Evolutionary conservation across 2,888 invertebrate genomes (phyloP), one percentile per base, ranked within the genome.

Genomic region (Syritta pipiens): DNA sequence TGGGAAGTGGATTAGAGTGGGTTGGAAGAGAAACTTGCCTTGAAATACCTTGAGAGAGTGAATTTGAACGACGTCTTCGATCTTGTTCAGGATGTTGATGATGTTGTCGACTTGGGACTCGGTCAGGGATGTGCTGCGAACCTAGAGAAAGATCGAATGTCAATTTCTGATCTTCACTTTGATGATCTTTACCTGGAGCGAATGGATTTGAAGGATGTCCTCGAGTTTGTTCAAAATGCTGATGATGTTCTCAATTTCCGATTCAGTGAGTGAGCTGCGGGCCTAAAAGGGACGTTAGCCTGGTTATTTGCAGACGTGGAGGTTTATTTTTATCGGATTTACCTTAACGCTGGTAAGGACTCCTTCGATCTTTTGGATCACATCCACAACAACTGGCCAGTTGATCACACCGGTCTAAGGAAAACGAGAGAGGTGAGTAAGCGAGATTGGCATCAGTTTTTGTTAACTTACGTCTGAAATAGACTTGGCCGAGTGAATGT

Each of bases 121-220:
- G n/a, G n/a, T n/a, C n/a, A n/a, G n/a, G n/a, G n/a, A n/a, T n/a
- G n/a, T n/a, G n/a, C n/a, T n/a, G n/a, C n/a, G n/a, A n/a, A n/a
- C 14, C 37, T 37, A 1, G 1, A 9, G 14, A 14, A 12, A 7
- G 17, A 1, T 0, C 1, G 14, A 7, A 5, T 12, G 14, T 14
- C 37, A 37, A 37, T 7, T 37, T 14, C 14, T n/a, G n/a, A n/a
- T n/a, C n/a, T n/a, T n/a, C n/a, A n/a, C n/a, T n/a, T n/a, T n/a
- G n/a, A n/a, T n/a, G n/a, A n/a, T n/a, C n/a, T n/a, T n/a, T n/a
- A n/a, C n/a, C n/a, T n/a, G n/a, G n/a, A n/a, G n/a, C n/a, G 37
- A 55, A 19, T 62, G 62, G 3, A 62, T 49, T 26, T 49, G 35
- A 1, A 49, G n/a, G 1, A 51, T 63, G 6, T 40, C 48, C 4